Evolutionary conservation across 2,113 vertebrate genomes (phyloP), one percentile per base, ranked within the genome.

Genomic region (Vulpes vulpes): DNA sequence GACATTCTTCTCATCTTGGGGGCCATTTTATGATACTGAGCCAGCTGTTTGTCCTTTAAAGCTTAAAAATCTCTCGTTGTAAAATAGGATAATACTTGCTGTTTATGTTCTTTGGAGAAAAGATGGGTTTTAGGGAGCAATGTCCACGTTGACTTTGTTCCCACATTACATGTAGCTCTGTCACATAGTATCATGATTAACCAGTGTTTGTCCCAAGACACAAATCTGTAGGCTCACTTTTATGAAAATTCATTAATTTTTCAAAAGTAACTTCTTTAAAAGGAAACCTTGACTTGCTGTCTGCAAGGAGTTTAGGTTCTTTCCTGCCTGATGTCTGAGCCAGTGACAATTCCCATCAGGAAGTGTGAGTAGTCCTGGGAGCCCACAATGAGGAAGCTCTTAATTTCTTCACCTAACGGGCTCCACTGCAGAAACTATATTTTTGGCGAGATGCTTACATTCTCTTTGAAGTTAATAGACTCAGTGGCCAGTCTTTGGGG

Each of bases 401-500:
- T 32, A 23, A 6, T 59, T 85, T 60, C 5, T 64, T 90, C 0
- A 0, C 71, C 17, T 57, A 27, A 35, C 1, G 1, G 19, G 1
- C 93, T 93, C 51, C 11, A 5, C 4, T 92, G 30, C 11, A 53
- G 51, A 85, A 59, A 1, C 3, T 35, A 11, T 59, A 43, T 0
- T 15, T 38, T 55, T 65, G 0, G 0, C 0, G 4, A 38, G n/a
- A 60, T 35, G 12, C 5, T 88, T 30, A 5, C 16, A 38, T 59
- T 64, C 73, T 51, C n/a, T 89, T 96, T 97, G 87, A 94, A 98
- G 67, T 80, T 94, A 30, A 71, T 38, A 85, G 51, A 1, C 43
- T 92, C 78, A 89, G 80, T 51, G 89, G 81, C 97, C 76, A 86
- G 85, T 85, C 94, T 94, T 97, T 97, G 32, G 59, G 51, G 53